Evolutionary conservation across 2,888 invertebrate genomes (phyloP).

Genomic region (Hanleya hanleyi): DNA sequence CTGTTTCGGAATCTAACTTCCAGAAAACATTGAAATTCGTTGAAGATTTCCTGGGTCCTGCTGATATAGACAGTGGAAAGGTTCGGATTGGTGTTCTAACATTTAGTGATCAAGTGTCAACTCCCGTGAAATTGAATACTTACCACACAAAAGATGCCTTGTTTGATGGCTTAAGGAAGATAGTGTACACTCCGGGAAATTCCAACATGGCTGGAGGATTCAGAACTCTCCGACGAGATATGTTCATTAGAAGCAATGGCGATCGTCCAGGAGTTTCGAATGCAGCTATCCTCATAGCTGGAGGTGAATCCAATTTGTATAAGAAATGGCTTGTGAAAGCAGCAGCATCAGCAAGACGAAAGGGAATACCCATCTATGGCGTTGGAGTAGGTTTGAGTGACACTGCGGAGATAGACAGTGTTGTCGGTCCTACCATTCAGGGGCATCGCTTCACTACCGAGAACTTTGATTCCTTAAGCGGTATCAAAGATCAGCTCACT

Average conservation of each 20-base stretch:
- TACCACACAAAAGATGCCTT: too few species aligned
- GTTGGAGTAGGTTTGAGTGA: neutral
- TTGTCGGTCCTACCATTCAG: slow-evolving; percentile 29
- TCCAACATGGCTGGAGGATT: too few species aligned
- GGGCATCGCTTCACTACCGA: slow-evolving; percentile 9
- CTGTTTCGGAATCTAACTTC: too few species aligned
- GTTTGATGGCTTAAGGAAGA: too few species aligned
- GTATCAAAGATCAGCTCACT: neutral
- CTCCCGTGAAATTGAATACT: too few species aligned
- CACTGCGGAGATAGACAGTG: slow-evolving; percentile 27
- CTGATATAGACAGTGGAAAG: too few species aligned
- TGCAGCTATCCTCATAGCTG: slow-evolving; percentile 33
- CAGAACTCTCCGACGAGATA: slow-evolving; percentile 13
- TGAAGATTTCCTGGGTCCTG: too few species aligned
- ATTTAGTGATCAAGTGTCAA: too few species aligned
- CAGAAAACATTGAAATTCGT: too few species aligned
- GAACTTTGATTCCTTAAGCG: neutral
- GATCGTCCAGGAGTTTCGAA: slow-evolving; percentile 37
- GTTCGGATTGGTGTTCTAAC: too few species aligned
- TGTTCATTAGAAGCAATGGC: slow-evolving; percentile 28
- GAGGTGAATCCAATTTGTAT: slow-evolving; percentile 41
- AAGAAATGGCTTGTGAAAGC: slow-evolving; percentile 14
- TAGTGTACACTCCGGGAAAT: too few species aligned
- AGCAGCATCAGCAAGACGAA: slow-evolving; percentile 7
- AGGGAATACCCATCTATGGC: neutral